Percentiles rank a stretch among this genome's conserved stretches.
Evolutionary conservation across 2,888 invertebrate genomes (phyloP).

Genomic region (Hipparchia sbordonii): DNA sequence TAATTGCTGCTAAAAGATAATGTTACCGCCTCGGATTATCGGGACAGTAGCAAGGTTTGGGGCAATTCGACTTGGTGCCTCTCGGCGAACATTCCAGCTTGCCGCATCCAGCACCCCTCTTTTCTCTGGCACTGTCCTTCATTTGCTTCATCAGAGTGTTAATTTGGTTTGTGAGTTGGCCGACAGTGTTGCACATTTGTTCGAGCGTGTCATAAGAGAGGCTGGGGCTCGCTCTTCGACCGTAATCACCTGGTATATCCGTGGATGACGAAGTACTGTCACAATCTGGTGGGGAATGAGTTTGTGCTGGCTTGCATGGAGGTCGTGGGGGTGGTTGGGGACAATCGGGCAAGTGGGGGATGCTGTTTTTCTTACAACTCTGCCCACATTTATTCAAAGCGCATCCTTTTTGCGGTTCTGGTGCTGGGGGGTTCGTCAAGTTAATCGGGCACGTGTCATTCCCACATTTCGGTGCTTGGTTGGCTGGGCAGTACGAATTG

Average conservation of each 20-base stretch:
- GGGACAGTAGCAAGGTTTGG: constrained; percentile 61
- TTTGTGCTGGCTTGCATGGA: constrained; percentile 27
- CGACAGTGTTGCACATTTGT: constrained; percentile 55
- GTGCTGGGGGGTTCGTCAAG: constrained; percentile 33
- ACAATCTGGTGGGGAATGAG: constrained; percentile 17
- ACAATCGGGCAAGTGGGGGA: constrained; percentile 37
- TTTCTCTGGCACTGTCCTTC: constrained; percentile 49
- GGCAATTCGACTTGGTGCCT: constrained; percentile 46
- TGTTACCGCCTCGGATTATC: constrained; percentile 47
- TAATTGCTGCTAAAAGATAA: background rate
- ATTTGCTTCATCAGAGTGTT: constrained; percentile 50
- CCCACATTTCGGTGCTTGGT: constrained; percentile 51
- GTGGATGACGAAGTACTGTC: constrained; percentile 34
- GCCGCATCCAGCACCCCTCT: constrained; percentile 28
- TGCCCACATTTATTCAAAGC: constrained; percentile 50
- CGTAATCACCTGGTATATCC: constrained; percentile 47
- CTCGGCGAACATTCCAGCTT: constrained; percentile 36
- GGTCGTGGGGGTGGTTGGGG: constrained; percentile 24
- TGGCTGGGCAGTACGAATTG: constrained; percentile 60
- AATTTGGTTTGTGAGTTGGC: constrained; percentile 52
- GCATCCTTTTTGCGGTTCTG: constrained; percentile 37
- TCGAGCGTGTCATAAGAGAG: constrained; percentile 50
- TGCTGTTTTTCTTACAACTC: constrained; percentile 50
- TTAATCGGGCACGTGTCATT: constrained; percentile 50
- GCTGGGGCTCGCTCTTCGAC: constrained; percentile 23